Percentiles rank a stretch among this genome's conserved stretches.
These are phyloP conservation scores for Agriotes lineatus DNA, from an alignment of 2,888 invertebrate genomes.

Conservation along the genomic window DNA sequence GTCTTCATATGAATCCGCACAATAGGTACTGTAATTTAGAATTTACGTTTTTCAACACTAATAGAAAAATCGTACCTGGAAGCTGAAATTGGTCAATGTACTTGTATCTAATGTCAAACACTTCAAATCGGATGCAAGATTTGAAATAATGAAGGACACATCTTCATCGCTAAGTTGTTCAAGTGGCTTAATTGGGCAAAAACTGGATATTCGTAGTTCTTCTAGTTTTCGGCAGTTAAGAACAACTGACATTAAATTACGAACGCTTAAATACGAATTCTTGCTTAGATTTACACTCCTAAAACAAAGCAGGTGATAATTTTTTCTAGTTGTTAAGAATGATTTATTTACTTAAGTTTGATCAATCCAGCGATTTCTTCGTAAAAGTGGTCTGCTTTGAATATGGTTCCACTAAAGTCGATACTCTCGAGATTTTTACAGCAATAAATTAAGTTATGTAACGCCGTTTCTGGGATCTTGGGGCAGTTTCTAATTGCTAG, in stretches of 20 bases:
- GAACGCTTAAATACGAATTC: constrained; percentile 44
- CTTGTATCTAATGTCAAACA: constrained; percentile 50
- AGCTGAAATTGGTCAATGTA: constrained; percentile 48
- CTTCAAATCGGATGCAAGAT: constrained; percentile 46
- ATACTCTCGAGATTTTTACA: constrained; percentile 50
- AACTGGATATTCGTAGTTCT: constrained; percentile 51
- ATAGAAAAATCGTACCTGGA: no score
- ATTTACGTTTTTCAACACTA: no score
- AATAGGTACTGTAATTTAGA: no score
- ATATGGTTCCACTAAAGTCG: constrained; percentile 50
- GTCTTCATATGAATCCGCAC: no score
- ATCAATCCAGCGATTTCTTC: constrained; percentile 47
- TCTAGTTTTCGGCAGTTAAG: constrained; percentile 51
- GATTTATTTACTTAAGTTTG: constrained; percentile 41
- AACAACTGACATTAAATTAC: constrained; percentile 50
- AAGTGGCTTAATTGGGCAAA: constrained; percentile 38
- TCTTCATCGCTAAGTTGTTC: constrained; percentile 52
- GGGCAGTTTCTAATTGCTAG: constrained; percentile 48
- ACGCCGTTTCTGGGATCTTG: constrained; percentile 41
- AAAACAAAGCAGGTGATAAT: constrained; percentile 15
- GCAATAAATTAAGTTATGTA: constrained; percentile 47
- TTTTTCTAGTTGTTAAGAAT: not conserved
- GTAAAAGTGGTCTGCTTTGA: constrained; percentile 46
- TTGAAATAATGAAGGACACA: constrained; percentile 50
- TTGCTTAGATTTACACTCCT: constrained; percentile 52